Evolutionary conservation across 2,888 invertebrate species (phyloP), one percentile per base, ranked within the genome.

Genomic region (Drosophila gaucha): DNA sequence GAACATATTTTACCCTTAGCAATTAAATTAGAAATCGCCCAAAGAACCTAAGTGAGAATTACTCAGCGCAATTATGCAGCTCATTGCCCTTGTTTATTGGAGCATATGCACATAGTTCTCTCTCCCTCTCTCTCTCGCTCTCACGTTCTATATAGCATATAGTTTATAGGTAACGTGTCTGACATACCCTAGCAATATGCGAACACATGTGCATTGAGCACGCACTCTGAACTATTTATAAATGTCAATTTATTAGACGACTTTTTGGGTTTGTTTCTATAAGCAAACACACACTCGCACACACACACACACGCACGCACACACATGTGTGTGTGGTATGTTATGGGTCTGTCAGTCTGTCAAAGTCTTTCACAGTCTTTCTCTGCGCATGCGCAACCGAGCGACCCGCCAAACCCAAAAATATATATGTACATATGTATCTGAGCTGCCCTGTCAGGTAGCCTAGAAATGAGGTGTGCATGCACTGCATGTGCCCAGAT

Each of bases 41-140:
- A 70, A n/a, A n/a, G n/a, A n/a, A n/a, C 67, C 80, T 72, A 78
- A 84, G 78, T 86, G 84, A 84, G 80, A 86, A 84, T 86, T 84
- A 86, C 86, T 84, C 86, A 84, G 84, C 84, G 77, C 79, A 86
- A 84, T 84, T 84, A 84, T 84, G 80, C 86, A 84, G 84, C 84
- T 84, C 84, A 80, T 86, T 84, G 84, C 84, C 86, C 77, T 79
- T 84, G 68, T 67, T 41, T 70, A 68, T 64, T 69, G 75, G 60
- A 69, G 75, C 85, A 80, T 68, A 70, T 67, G 60, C 58, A 41
- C 59, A 60, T 59, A 31, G 30, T 28, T 33, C 38, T 26, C 38
- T 2, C 39, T n/a, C 20, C 0, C 39, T 2, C 33, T n/a, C 43
- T 33, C 22, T 3, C 33, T 35, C 33, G n/a, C 22, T 4, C 22